Conservation (phyloP, 2,113 vertebrate genomes). For the Rhodinocichla rosea region DNA sequence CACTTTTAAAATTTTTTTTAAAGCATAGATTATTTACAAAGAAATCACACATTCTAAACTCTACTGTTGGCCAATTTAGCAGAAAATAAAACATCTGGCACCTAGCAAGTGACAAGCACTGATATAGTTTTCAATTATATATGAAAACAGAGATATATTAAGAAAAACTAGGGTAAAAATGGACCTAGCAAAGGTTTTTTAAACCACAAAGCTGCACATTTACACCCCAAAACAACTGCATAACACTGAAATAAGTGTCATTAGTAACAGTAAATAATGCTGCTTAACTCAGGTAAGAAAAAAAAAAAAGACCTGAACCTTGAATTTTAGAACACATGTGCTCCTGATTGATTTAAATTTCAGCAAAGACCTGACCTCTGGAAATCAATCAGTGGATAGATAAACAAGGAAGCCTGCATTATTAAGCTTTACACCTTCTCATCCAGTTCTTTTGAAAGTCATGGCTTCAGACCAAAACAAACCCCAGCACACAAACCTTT, state of each 20-base stretch:
- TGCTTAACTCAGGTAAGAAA: background rate
- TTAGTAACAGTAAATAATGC: background rate
- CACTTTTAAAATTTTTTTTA: background rate
- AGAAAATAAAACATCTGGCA: background rate
- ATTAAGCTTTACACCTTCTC: background rate
- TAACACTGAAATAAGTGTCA: background rate
- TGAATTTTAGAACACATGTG: background rate
- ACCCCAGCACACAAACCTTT: background rate
- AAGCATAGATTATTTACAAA: background rate
- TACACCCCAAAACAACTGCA: background rate
- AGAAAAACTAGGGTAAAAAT: background rate
- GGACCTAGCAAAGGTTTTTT: background rate
- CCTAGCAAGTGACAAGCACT: background rate
- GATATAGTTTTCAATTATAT: background rate
- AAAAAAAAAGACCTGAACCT: background rate
- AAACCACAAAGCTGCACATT: background rate
- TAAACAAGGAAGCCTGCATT: background rate
- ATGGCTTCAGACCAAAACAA: background rate
- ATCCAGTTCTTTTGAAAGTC: constrained; percentile 19
- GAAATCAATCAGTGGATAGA: background rate
- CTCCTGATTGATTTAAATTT: background rate
- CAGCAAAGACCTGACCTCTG: background rate
- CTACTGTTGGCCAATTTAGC: background rate
- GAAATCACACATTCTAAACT: background rate
- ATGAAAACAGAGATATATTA: background rate